phyloP scores from a whole-genome alignment of 2,113 vertebrate species.

The Stegostoma tigrinum region DNA sequence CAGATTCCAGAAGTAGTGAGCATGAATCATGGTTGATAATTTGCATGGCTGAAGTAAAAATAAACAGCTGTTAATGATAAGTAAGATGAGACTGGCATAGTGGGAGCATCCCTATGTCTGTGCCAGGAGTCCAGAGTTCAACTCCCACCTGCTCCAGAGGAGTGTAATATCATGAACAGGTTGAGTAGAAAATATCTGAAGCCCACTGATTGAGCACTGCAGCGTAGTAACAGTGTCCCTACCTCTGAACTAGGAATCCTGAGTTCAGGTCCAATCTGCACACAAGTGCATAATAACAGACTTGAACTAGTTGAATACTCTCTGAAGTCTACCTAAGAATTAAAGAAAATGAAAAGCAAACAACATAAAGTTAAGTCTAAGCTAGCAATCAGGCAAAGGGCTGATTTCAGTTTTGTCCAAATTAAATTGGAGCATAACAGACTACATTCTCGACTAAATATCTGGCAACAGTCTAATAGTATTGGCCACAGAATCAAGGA shows the following conservation, averaged over 20 bases:
- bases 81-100: background rate
- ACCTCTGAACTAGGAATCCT: too few species aligned
- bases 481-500: background rate
- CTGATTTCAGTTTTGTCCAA: background rate
- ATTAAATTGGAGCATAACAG: background rate
- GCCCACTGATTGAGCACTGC: too few species aligned
- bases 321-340: background rate
- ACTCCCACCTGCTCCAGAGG: too few species aligned
- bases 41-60: background rate
- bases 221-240: too few species aligned
- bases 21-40: background rate
- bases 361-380: background rate
- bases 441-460: background rate
- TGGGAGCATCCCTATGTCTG: too few species aligned
- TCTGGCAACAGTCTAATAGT: background rate
- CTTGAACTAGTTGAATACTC: too few species aligned
- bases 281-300: too few species aligned
- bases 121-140: too few species aligned
- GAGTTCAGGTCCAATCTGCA: too few species aligned
- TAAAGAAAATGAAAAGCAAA: background rate
- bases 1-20: background rate
- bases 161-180: too few species aligned
- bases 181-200: too few species aligned
- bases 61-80: background rate
- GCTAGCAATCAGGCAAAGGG: background rate